phyloP scores from a whole-genome alignment of 2,797 vertebrate genomes.

The Sebastes nivosus region DNA sequence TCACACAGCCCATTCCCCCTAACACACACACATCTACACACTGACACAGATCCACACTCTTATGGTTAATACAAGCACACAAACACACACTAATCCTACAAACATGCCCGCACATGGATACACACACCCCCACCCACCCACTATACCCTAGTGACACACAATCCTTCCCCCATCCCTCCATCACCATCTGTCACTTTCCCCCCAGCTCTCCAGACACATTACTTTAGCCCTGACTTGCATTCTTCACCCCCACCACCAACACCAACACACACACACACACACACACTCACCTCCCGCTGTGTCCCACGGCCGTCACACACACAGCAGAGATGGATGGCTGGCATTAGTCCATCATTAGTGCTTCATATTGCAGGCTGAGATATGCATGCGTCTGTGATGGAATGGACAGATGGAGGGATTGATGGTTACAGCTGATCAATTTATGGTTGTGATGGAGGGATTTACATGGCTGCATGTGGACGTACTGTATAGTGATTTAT shows the following conservation, averaged over 20 bases:
- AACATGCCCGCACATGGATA: constrained; percentile 1
- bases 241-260: not conserved
- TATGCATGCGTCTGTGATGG: constrained; percentile 12
- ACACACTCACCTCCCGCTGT: constrained; percentile 13
- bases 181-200: constrained; percentile 73
- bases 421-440: not conserved
- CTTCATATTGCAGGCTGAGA: constrained; percentile 1
- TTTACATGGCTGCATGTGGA: not conserved
- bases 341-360: constrained; percentile 29
- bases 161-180: constrained; percentile 57
- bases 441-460: not conserved
- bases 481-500: not conserved
- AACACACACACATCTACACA: constrained; percentile 16
- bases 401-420: constrained; percentile 16
- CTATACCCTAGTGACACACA: constrained; percentile 64
- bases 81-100: constrained; percentile 40
- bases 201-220: constrained; percentile 15
- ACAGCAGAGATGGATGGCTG: constrained; percentile 38
- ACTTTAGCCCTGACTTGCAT: constrained; percentile 28
- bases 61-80: constrained; percentile 23
- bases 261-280: not conserved
- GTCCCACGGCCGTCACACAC: constrained; percentile 9
- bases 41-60: constrained; percentile 43
- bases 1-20: not conserved
- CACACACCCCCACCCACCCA: constrained; percentile 12